Base-by-base conservation (phyloP, 2,888 invertebrate genomes). In the Cryptocheilus praepositus region DNA sequence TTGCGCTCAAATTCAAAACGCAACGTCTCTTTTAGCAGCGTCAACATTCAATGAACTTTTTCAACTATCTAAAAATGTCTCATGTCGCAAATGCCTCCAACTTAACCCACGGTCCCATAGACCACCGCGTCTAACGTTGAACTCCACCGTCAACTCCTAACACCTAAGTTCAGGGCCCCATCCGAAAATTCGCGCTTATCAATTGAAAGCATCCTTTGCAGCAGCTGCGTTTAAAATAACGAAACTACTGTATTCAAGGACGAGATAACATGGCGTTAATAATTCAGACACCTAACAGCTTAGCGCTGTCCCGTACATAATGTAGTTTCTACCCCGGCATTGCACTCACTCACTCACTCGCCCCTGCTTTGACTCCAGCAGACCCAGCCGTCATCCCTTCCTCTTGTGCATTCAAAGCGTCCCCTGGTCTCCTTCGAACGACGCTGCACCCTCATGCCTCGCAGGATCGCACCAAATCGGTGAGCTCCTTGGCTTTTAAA, bases 221-320 rank as follows among this genome's bases (percentile, higher is more conserved):
- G 79, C 75, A 81, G 81, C 81, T 81, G 81, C 77, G 81, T 85
- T 85, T 85, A 85, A 85, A 87, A 84, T 87, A 86, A 87, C 86
- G 84, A 87, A 85, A 87, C 84, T 87, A 87, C 86, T 87, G 83
- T 85, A 84, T 82, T 79, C 84, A 85, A 83, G 85, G 85, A 85
- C 79, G 88, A 86, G 87, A 86, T 87, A 88, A 87, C 85, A 84
- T 78, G 81, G 77, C 61, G 74, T 88, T 83, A 88, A 88, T 88
- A 88, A 88, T 88, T 88, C 87, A 88, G 83, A 71, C 75, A 85
- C 84, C 86, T 88, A 89, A 89, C 88, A 89, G 88, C 88, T 88
- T 89, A 88, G 88, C 85, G 87, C 84, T 88, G 88, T 88, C 85
- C 86, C 84, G 84, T 88, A 85, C 88, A 88, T 89, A 88, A 89